Base-by-base conservation (phyloP, 2,797 vertebrate genomes). In the Lophotriccus pileatus region DNA sequence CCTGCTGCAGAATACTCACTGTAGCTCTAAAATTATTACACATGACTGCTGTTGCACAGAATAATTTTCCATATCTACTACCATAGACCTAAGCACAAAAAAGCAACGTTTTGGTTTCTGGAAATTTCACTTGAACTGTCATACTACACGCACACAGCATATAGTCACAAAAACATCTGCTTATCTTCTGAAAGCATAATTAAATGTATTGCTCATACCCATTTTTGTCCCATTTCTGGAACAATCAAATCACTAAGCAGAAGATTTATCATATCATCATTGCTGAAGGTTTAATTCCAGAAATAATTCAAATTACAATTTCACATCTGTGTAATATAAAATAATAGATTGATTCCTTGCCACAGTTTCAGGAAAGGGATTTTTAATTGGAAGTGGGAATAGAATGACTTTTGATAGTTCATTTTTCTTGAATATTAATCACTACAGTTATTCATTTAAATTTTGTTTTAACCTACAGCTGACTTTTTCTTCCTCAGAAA, bases 301-400 rank as follows among this genome's bases (percentile, higher is more conserved):
- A 94, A 93, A 94, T 46, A 76, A 76, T 59, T 88, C 70, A 67
- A 75, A 86, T 66, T 69, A 86, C 12, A 55, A 59, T 90, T 88
- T 91, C 74, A 73, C 23, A 84, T 10, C 56, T 52, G 37, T 69
- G 39, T 68, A 73, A 69, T 41, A 32, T 34, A 74, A 82, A 56
- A 75, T 17, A 78, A 30, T 23, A 60, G 28, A 12, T 8, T 46
- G 8, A 67, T 58, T 84, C 30, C 62, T 62, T 76, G 14, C 36
- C 17, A 90, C 8, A 75, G 18, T 88, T 86, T 91, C 63, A 87
- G 28, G 28, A 82, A 90, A 82, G 34, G 24, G 12, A 79, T 69
- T 93, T 90, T 52, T 96, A 78, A 76, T 25, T 95, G 39, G 39
- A 79, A 67, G 15, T 67, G 60, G 28, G 82, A 93, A 90, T 79